Conservation (phyloP, 2,888 invertebrate species). For the Trilocha varians region DNA sequence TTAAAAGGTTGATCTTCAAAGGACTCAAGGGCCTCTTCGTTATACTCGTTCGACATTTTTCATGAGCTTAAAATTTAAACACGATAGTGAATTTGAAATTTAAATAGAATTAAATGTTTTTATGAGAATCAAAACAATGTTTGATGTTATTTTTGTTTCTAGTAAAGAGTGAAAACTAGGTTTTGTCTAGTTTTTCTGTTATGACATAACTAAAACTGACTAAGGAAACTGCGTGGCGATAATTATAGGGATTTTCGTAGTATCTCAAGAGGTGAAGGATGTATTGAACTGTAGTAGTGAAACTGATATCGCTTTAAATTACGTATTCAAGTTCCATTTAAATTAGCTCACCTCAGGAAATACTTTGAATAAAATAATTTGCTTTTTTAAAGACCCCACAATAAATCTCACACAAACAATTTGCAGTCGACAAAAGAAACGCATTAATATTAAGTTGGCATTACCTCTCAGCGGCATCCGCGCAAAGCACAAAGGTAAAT, state of each 20-base stretch:
- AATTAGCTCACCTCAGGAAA: too few species aligned
- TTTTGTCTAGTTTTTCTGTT: too few species aligned
- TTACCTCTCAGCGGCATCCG: conserved; percentile 14
- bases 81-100: not conserved
- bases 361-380: too few species aligned
- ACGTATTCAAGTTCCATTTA: too few species aligned
- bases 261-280: not conserved
- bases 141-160: too few species aligned
- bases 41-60: not conserved
- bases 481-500: conserved; percentile 34
- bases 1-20: not conserved
- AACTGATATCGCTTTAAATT: too few species aligned
- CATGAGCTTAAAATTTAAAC: too few species aligned
- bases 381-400: not conserved
- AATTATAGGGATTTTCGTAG: not conserved
- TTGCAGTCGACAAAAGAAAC: conserved; percentile 1
- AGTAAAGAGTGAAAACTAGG: too few species aligned
- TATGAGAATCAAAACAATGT: too few species aligned
- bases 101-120: not conserved
- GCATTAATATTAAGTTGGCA: conserved; percentile 25
- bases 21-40: not conserved
- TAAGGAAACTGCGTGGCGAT: too few species aligned
- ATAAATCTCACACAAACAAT: not conserved
- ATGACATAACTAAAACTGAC: too few species aligned
- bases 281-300: not conserved